These are phyloP conservation scores for Drosophila arizonae DNA, from an alignment of 1,140 invertebrate genomes.

Conservation along the genomic window DNA sequence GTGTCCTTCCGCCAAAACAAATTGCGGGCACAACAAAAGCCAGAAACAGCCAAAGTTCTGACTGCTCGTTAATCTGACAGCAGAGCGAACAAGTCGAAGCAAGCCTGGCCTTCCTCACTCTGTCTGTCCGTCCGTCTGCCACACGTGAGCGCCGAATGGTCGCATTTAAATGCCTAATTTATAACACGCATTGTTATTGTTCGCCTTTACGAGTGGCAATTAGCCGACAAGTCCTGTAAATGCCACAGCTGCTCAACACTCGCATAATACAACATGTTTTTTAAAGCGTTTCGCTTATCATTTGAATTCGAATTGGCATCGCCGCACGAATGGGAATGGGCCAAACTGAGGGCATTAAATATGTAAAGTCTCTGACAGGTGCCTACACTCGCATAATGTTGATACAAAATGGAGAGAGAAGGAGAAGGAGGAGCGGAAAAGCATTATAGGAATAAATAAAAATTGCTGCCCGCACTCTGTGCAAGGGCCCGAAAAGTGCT, in stretches of 20 bases:
- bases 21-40: slow-evolving; percentile 46
- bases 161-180: slow-evolving; percentile 48
- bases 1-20: slow-evolving; percentile 60
- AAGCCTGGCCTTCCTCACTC: slow-evolving; percentile 12
- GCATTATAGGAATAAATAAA: slow-evolving; percentile 1
- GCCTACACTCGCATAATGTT: slow-evolving; percentile 2
- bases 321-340: neutral
- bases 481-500: slow-evolving; percentile 2
- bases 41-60: neutral
- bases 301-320: slow-evolving; percentile 13
- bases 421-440: neutral
- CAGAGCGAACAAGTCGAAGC: slow-evolving; percentile 23
- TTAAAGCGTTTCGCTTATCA: slow-evolving; percentile 40
- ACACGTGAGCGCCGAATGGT: slow-evolving; percentile 17
- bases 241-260: slow-evolving; percentile 5
- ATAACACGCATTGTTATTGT: slow-evolving; percentile 7
- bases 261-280: slow-evolving; percentile 11
- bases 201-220: slow-evolving; percentile 16
- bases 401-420: neutral
- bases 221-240: slow-evolving; percentile 12
- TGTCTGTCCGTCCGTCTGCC: neutral
- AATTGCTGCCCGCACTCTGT: slow-evolving; percentile 3
- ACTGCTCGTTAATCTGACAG: slow-evolving; percentile 54
- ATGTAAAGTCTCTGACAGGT: slow-evolving; percentile 17
- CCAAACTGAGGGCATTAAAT: neutral